Percentiles rank a stretch among this genome's conserved stretches.
phyloP scores from a whole-genome alignment of 1,140 invertebrate genomes.

The Dinothrombium tinctorium region DNA sequence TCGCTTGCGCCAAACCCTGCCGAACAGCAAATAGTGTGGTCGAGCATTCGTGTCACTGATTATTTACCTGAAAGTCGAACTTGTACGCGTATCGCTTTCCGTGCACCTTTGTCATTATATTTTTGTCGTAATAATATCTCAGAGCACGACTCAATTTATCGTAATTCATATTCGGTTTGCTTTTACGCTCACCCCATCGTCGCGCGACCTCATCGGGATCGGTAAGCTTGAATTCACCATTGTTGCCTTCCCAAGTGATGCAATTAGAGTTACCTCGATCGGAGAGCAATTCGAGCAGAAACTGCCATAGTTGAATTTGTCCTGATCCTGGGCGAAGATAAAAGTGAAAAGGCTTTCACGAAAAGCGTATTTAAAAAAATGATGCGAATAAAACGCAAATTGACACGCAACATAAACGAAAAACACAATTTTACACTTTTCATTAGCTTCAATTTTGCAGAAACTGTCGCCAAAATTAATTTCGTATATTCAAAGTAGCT shows the following conservation, averaged over 20 bases:
- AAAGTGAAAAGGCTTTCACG: too few species aligned
- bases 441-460: too few species aligned
- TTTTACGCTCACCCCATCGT: slow-evolving; percentile 31
- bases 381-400: too few species aligned
- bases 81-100: slow-evolving; percentile 69
- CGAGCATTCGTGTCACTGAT: neutral
- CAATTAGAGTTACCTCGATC: slow-evolving; percentile 40
- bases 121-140: slow-evolving; percentile 35
- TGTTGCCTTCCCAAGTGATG: slow-evolving; percentile 28
- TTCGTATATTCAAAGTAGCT: too few species aligned
- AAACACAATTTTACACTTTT: too few species aligned
- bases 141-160: slow-evolving; percentile 33
- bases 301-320: slow-evolving; percentile 93
- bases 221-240: slow-evolving; percentile 31
- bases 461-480: too few species aligned
- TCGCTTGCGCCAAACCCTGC: slow-evolving; percentile 67
- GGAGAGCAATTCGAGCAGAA: slow-evolving; percentile 68
- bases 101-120: slow-evolving; percentile 34
- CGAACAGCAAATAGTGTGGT: neutral
- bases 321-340: slow-evolving; percentile 31
- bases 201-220: slow-evolving; percentile 35
- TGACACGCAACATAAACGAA: too few species aligned
- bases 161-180: slow-evolving; percentile 37
- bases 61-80: slow-evolving; percentile 55
- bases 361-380: too few species aligned